Evolutionary conservation across 2,797 vertebrate genomes (phyloP), one percentile per base, ranked within the genome.

Genomic region (Acomys russatus): DNA sequence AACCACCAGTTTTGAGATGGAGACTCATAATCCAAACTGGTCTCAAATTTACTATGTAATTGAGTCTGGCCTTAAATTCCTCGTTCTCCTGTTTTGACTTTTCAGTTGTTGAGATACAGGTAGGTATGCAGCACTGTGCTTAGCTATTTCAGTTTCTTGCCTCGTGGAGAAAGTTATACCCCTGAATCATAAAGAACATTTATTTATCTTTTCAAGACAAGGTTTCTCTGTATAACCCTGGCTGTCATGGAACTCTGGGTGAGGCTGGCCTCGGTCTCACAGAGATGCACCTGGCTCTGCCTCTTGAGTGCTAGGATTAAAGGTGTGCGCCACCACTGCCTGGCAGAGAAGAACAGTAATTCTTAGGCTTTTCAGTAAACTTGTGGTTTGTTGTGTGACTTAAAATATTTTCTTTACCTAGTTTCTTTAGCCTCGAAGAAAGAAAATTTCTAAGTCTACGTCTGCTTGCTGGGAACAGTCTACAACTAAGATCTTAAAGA

Each of bases 291-390:
- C 44, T 68, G 64, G 44, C 83, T 85, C 17, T 85, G 12, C 30
- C 30, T 51, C 6, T 30, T 25, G 30, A 83, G 6, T 85, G 10
- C 63, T 68, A 30, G 30, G 44, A 51, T 68, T 85, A 85, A 68
- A 68, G 44, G 44, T 1, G 0, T 68, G 44, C 18, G 82, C 28
- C 28, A 66, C 28, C 30, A 49, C 63, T 8, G 20, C 35, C 1
- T 18, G 10, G 10, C 38, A 49, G 28, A 66, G 63, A 51, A 68
- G 30, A 68, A n/a, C 54, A 80, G 66, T 9, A 85, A 90, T 86
- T 94, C 28, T 64, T 86, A 70, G 61, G 33, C 87, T 91, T 95
- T 94, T 86, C 44, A 90, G 79, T 87, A 88, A 74, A n/a, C 33
- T 93, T 87, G 6, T 20, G n/a, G 14, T 86, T 95, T 92, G 71